These are phyloP conservation scores for Erebia epiphron DNA, from an alignment of 2,888 invertebrate genomes.

Conservation along the genomic window DNA sequence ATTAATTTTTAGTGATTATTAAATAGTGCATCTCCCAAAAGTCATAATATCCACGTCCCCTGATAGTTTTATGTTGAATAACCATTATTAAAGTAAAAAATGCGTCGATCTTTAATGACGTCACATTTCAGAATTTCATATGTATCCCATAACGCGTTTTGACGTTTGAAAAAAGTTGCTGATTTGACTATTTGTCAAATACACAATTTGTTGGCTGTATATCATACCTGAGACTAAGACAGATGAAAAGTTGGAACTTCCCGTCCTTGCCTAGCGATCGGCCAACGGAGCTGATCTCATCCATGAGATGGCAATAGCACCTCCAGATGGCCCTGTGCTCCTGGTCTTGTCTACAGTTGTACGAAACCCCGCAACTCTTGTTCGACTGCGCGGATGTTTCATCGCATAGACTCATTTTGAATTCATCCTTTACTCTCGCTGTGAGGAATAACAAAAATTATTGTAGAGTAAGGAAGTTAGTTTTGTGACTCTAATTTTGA, in stretches of 20 bases:
- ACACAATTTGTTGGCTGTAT: too few species aligned
- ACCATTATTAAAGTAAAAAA: too few species aligned
- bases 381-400: slow-evolving; percentile 70
- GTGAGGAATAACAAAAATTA: slow-evolving; percentile 44
- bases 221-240: slow-evolving; percentile 93
- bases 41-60: too few species aligned
- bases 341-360: slow-evolving; percentile 75
- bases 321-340: slow-evolving; percentile 90
- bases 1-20: too few species aligned
- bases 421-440: slow-evolving; percentile 92
- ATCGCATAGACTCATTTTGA: slow-evolving; percentile 88
- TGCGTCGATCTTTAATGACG: too few species aligned
- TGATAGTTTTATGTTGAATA: too few species aligned
- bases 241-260: slow-evolving; percentile 98
- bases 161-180: too few species aligned
- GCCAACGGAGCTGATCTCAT: slow-evolving; percentile 93
- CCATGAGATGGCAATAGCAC: slow-evolving; percentile 94
- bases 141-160: too few species aligned
- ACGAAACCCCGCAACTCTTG: slow-evolving; percentile 66
- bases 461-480: neutral
- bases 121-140: too few species aligned
- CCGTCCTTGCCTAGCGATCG: slow-evolving; percentile 97
- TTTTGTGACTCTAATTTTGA: neutral
- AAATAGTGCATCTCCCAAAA: too few species aligned
- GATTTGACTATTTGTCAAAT: too few species aligned